A percentile compares a stretch with the other conserved stretches of the same genome.
phyloP scores from a whole-genome alignment of 2,888 invertebrate genomes.

The Coremacera marginata region DNA sequence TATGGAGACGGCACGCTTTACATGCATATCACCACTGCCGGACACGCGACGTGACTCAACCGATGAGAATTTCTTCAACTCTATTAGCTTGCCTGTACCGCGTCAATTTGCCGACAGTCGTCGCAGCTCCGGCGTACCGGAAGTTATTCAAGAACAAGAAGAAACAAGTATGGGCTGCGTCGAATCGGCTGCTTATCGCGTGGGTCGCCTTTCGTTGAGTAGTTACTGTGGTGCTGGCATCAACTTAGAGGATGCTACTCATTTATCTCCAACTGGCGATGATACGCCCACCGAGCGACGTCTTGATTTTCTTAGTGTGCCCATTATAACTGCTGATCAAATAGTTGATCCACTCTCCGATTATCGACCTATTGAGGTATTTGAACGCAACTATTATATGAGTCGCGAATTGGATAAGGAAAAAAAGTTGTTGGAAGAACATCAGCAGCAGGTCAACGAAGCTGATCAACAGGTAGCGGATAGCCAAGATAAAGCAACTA shows the following conservation, averaged over 20 bases:
- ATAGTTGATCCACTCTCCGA: constrained; percentile 65
- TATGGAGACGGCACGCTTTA: constrained; percentile 70
- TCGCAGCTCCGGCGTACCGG: constrained; percentile 73
- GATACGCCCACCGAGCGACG: constrained; percentile 56
- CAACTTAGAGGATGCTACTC: constrained; percentile 52
- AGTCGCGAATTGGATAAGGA: constrained; percentile 58
- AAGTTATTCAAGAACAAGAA: constrained; percentile 64
- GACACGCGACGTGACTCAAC: constrained; percentile 74
- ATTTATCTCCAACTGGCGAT: constrained; percentile 52
- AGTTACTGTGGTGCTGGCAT: constrained; percentile 54
- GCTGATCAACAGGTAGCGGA: constrained; percentile 35
- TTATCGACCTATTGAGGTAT: constrained; percentile 67
- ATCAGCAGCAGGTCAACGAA: constrained; percentile 19
- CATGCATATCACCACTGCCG: constrained; percentile 77
- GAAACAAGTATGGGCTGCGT: constrained; percentile 51
- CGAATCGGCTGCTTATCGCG: constrained; percentile 53
- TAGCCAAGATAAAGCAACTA: constrained; percentile 44
- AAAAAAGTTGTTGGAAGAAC: constrained; percentile 45
- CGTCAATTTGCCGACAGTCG: constrained; percentile 86
- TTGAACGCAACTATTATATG: constrained; percentile 67
- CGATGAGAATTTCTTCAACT: constrained; percentile 71
- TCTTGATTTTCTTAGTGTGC: constrained; percentile 62
- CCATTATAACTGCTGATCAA: constrained; percentile 60
- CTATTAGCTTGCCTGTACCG: constrained; percentile 77
- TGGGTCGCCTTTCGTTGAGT: constrained; percentile 60